phyloP scores from a whole-genome alignment of 2,888 invertebrate species.

The Drosophila longiperda region DNA sequence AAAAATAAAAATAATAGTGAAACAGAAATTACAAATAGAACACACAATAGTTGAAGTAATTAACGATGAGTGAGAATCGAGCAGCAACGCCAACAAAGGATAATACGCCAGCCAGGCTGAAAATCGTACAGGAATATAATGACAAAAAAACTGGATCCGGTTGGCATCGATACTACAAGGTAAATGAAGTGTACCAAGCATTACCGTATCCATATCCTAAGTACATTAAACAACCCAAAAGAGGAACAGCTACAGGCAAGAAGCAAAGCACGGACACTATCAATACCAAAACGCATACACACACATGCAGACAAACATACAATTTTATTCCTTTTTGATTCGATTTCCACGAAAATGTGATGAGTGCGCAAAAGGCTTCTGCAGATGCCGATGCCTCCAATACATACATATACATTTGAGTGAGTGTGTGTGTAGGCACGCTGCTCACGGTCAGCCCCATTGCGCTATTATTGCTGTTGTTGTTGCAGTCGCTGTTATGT shows the following conservation, averaged over 20 bases:
- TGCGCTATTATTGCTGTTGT: constrained; percentile 51
- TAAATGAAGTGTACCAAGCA: constrained; percentile 27
- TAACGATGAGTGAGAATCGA: constrained; percentile 64
- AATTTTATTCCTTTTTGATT: constrained; percentile 74
- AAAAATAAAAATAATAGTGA: constrained; percentile 13
- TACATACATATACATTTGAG: constrained; percentile 31
- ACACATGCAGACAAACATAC: constrained; percentile 26
- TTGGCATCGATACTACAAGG: constrained; percentile 66
- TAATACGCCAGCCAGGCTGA: constrained; percentile 55
- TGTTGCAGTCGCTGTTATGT: constrained; percentile 51
- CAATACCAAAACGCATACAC: constrained; percentile 16
- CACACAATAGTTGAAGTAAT: constrained; percentile 25
- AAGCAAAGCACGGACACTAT: constrained; percentile 27
- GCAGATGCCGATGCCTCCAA: constrained; percentile 67
- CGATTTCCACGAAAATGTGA: constrained; percentile 83
- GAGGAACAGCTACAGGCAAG: constrained; percentile 32
- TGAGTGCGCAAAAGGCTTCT: constrained; percentile 82
- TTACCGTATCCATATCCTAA: constrained; percentile 11
- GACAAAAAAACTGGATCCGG: constrained; percentile 55
- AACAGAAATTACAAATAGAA: constrained; percentile 17
- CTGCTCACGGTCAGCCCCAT: constrained; percentile 65
- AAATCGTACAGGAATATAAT: constrained; percentile 67
- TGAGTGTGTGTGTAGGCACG: constrained; percentile 47
- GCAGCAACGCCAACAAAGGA: constrained; percentile 49
- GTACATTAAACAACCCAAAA: constrained; percentile 35